Evolutionary conservation across 37 sponge, comb jelly and placozoan genomes (phyloP), one percentile per base, ranked within the genome.

Genomic region (Beroe ovata): DNA sequence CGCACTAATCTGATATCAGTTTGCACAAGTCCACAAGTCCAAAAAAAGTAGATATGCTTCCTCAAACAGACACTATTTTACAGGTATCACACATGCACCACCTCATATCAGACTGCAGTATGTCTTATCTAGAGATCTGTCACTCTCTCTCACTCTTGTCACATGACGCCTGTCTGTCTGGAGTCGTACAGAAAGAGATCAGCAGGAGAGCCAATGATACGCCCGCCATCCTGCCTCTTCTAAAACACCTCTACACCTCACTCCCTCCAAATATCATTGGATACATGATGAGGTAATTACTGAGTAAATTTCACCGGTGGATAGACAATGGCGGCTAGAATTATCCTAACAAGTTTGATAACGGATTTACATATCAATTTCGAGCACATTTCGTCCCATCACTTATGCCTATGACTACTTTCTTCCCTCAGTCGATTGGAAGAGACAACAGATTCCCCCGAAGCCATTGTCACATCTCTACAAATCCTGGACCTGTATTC

Each of bases 271-370:
- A 77, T 20, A 39, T 77, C 42, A 39, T 40, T 0, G 84, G 54
- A 41, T 77, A 77, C 54, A 36, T 77, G 35, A n/a, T 77, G 11
- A 77, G 84, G 84, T 77, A 77, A 71, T 35, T n/a, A n/a, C n/a
- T 58, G 59, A 58, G 11, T 11, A 58, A 18, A 58, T n/a, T n/a
- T n/a, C n/a, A n/a, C n/a, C n/a, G n/a, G n/a, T n/a, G n/a, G n/a
- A n/a, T n/a, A n/a, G n/a, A n/a, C n/a, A n/a, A n/a, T n/a, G n/a
- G n/a, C n/a, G n/a, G n/a, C n/a, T n/a, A n/a, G n/a, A n/a, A n/a
- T n/a, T n/a, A n/a, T n/a, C n/a, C n/a, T n/a, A n/a, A n/a, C n/a
- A n/a, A n/a, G n/a, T n/a, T n/a, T n/a, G n/a, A n/a, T n/a, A n/a
- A n/a, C n/a, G n/a, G n/a, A n/a, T n/a, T n/a, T n/a, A n/a, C n/a